Conservation (phyloP, 2,888 invertebrate species). For the Adela reaumurella region DNA sequence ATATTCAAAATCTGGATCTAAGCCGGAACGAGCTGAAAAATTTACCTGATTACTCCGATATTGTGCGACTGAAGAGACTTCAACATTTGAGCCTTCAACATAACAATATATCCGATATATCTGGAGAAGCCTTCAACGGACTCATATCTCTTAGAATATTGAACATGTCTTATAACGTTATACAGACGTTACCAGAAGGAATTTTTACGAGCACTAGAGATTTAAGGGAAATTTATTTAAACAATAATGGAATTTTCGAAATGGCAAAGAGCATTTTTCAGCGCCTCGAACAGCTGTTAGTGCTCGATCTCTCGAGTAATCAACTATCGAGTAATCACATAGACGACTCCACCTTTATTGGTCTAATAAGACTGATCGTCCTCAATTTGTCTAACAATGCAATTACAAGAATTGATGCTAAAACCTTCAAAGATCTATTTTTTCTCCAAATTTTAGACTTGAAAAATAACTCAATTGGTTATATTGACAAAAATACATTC, state of each 20-base stretch:
- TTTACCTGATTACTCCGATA: slow-evolving; percentile 69
- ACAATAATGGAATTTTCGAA: slow-evolving; percentile 80
- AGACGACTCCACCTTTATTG: slow-evolving; percentile 80
- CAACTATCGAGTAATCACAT: slow-evolving; percentile 81
- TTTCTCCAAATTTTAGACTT: slow-evolving; percentile 83
- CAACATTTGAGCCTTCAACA: slow-evolving; percentile 77
- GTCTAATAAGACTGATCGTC: slow-evolving; percentile 78
- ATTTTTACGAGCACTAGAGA: slow-evolving; percentile 79
- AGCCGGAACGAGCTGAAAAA: slow-evolving; percentile 76
- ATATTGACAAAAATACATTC: slow-evolving; percentile 85
- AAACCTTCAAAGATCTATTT: slow-evolving; percentile 82
- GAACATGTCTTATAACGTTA: slow-evolving; percentile 82
- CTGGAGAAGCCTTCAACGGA: slow-evolving; percentile 74
- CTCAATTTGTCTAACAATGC: slow-evolving; percentile 83
- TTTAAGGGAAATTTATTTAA: slow-evolving; percentile 76
- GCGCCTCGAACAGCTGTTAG: slow-evolving; percentile 76
- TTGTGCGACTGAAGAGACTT: slow-evolving; percentile 72
- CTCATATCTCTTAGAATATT: slow-evolving; percentile 74
- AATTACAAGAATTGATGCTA: slow-evolving; percentile 77
- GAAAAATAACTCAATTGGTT: slow-evolving; percentile 84
- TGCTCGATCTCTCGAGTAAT: slow-evolving; percentile 81
- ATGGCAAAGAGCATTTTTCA: slow-evolving; percentile 81
- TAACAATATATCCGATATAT: slow-evolving; percentile 78
- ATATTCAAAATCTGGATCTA: slow-evolving; percentile 73
- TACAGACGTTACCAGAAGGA: slow-evolving; percentile 77